Percentiles rank a stretch among this genome's conserved stretches.
These are phyloP conservation scores for Xyrichtys novacula DNA, from an alignment of 2,797 vertebrate species.

Conservation along the genomic window DNA sequence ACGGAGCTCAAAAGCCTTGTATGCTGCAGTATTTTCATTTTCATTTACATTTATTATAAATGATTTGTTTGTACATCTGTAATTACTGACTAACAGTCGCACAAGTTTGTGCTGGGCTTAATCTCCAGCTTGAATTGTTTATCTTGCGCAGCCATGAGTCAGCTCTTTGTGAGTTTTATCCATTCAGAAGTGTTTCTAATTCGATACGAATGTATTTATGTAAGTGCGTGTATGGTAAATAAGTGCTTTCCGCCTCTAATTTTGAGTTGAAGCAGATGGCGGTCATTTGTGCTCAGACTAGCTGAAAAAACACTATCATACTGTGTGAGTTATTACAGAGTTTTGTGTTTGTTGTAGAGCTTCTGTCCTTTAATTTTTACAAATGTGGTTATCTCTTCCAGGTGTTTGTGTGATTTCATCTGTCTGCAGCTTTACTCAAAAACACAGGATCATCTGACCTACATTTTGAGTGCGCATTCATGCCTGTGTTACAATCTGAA, in stretches of 20 bases:
- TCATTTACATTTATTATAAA: slow-evolving; percentile 17
- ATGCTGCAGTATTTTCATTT: no score
- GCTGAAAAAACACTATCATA: slow-evolving; percentile 9
- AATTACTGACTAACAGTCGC: slow-evolving; percentile 3
- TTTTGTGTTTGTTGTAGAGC: slow-evolving; percentile 21
- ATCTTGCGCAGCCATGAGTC: neutral
- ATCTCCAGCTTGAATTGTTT: slow-evolving; percentile 27
- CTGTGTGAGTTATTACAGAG: neutral
- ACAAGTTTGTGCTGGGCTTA: neutral
- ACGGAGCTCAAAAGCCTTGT: neutral
- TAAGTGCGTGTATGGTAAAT: neutral
- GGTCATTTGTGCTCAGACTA: slow-evolving; percentile 3
- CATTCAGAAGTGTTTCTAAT: neutral
- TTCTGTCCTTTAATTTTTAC: no score
- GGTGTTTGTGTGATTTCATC: neutral
- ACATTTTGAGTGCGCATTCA: no score
- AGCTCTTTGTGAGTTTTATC: slow-evolving; percentile 12
- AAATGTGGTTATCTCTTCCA: neutral
- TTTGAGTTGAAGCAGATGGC: slow-evolving; percentile 3
- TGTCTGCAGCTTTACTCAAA: slow-evolving; percentile 6
- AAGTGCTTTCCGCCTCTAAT: slow-evolving; percentile 5
- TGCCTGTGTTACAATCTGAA: no score
- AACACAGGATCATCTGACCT: no score
- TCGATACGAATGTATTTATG: slow-evolving; percentile 5
- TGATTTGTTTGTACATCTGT: slow-evolving; percentile 9